Evolutionary conservation across 1,140 invertebrate genomes (phyloP), one percentile per base, ranked within the genome.

Genomic region (Plodia interpunctella): DNA sequence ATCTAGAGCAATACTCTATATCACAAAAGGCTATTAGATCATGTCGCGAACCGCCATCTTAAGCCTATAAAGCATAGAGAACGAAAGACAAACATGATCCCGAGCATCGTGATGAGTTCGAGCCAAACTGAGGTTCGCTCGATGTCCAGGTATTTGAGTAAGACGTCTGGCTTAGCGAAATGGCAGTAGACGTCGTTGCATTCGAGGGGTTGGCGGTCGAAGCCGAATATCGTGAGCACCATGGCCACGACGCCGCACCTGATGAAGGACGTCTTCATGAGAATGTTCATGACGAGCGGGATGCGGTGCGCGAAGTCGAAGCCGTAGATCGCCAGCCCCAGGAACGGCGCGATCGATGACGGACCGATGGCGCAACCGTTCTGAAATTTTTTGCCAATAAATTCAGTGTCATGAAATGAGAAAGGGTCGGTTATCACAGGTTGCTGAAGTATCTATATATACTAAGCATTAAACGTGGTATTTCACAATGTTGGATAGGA

Each of bases 361-460:
- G 93, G 92, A 5, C 92, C 93, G 32, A 93, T 91, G 11, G 92
- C 93, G 66, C 91, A 91, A 50, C 93, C 93, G 64, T 93, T 94
- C 93, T 94, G 80, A 90, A 87, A 60, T 44, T 44, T n/a, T n/a
- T n/a, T n/a, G n/a, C n/a, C n/a, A n/a, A n/a, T n/a, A n/a, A n/a
- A n/a, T n/a, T n/a, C n/a, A n/a, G n/a, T n/a, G n/a, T n/a, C n/a
- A n/a, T n/a, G n/a, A n/a, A n/a, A n/a, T n/a, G n/a, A n/a, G n/a
- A n/a, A n/a, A n/a, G n/a, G n/a, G n/a, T n/a, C n/a, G n/a, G n/a
- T n/a, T n/a, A n/a, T n/a, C n/a, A n/a, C n/a, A n/a, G n/a, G n/a
- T n/a, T n/a, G n/a, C n/a, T n/a, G n/a, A n/a, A n/a, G n/a, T n/a
- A n/a, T n/a, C n/a, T n/a, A n/a, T n/a, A n/a, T n/a, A n/a, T n/a